These are phyloP conservation scores for Mesorhabditis spiculigera DNA, from an alignment of 2,888 invertebrate genomes.

Conservation along the genomic window DNA sequence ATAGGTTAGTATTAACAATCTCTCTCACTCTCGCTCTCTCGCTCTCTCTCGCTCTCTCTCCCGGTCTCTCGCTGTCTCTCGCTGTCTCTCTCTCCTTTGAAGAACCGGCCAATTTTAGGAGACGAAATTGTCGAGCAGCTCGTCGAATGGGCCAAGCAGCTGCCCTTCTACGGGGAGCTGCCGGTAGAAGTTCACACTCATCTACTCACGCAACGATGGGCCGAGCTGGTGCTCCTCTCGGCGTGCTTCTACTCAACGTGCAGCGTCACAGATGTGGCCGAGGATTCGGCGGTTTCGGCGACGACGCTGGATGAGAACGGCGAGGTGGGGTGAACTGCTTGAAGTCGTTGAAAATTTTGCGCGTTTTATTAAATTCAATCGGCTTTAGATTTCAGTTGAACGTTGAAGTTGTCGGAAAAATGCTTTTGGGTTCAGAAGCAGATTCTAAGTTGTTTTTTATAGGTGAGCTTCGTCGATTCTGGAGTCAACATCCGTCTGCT, in stretches of 20 bases:
- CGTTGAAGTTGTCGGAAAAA: too few relatives aligned
- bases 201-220: conserved; percentile 92
- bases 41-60: not conserved
- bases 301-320: conserved; percentile 35
- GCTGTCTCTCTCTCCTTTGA: not conserved
- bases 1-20: conserved; percentile 36
- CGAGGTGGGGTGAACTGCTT: conserved; percentile 14
- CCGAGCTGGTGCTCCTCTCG: conserved; percentile 55
- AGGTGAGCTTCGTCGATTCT: conserved; percentile 40
- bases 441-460: too few relatives aligned
- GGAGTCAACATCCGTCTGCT: conserved; percentile 46
- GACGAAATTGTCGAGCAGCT: conserved; percentile 96
- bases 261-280: conserved; percentile 16
- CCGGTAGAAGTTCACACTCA: conserved; percentile 90
- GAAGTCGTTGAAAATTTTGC: too few relatives aligned
- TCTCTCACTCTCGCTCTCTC: not conserved
- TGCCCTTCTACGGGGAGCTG: conserved; percentile 93
- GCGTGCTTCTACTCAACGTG: conserved; percentile 53
- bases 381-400: too few relatives aligned
- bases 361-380: too few relatives aligned
- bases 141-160: conserved; percentile 96
- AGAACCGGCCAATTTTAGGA: too few relatives aligned
- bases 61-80: too few relatives aligned
- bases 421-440: too few relatives aligned
- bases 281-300: conserved; percentile 30